These are phyloP conservation scores for Megaustenia siamemsis DNA, from an alignment of 2,888 invertebrate genomes.

Conservation along the genomic window DNA sequence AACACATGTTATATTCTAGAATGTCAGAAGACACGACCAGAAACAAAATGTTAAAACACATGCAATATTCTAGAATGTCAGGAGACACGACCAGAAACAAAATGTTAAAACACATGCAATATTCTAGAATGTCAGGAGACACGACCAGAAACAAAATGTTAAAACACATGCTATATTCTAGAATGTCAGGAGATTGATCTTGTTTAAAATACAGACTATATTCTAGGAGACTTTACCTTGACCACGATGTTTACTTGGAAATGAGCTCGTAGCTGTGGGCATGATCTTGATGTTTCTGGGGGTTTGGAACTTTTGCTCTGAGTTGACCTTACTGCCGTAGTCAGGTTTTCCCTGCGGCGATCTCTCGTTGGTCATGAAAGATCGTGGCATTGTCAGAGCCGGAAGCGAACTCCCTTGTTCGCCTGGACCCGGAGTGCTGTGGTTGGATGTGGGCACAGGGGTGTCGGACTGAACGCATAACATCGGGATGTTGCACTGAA, in stretches of 20 bases:
- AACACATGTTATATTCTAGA: too few species aligned
- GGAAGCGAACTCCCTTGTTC: conserved; percentile 60
- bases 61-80: too few species aligned
- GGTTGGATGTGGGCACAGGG: conserved; percentile 66
- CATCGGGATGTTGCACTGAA: conserved; percentile 65
- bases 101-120: too few species aligned
- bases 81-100: too few species aligned
- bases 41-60: too few species aligned
- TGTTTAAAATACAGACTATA: too few species aligned
- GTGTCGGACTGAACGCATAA: conserved; percentile 73
- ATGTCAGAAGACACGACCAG: too few species aligned
- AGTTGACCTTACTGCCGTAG: neutral
- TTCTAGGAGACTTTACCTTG: conserved; percentile 22
- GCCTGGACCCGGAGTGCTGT: conserved; percentile 64
- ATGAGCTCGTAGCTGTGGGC: conserved; percentile 38
- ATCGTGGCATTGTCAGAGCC: conserved; percentile 59
- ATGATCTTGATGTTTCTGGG: conserved; percentile 19
- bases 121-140: too few species aligned
- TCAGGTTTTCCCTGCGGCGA: conserved; percentile 50
- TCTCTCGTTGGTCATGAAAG: conserved; percentile 65
- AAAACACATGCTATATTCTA: too few species aligned
- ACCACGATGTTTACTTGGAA: conserved; percentile 42
- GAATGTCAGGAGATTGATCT: too few species aligned
- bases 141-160: too few species aligned
- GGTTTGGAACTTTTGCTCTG: neutral